These are phyloP conservation scores for Sandelia bainsii DNA, from an alignment of 2,797 vertebrate species.

Conservation along the genomic window DNA sequence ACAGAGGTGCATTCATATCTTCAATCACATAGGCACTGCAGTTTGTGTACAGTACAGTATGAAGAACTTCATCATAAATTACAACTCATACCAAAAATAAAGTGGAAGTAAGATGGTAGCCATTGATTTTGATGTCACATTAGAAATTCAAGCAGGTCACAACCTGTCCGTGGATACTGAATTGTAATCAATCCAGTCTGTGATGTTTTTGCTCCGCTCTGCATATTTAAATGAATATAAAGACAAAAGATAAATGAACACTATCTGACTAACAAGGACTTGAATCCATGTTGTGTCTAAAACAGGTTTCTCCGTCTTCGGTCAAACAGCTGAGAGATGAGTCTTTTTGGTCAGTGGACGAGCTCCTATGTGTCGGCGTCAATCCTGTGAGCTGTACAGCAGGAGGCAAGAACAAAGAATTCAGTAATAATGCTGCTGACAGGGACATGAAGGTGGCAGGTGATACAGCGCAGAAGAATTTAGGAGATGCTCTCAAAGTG, in stretches of 20 bases:
- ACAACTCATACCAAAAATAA: constrained; percentile 72
- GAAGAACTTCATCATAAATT: constrained; percentile 65
- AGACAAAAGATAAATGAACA: constrained; percentile 73
- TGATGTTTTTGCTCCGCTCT: constrained; percentile 56
- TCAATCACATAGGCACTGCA: constrained; percentile 82
- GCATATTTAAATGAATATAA: constrained; percentile 73
- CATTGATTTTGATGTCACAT: constrained; percentile 65
- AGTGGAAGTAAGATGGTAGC: constrained; percentile 47
- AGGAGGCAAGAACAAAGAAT: constrained; percentile 36
- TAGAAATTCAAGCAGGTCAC: constrained; percentile 64
- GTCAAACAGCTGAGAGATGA: constrained; percentile 67
- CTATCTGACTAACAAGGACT: constrained; percentile 67
- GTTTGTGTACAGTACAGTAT: constrained; percentile 75
- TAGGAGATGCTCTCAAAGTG: constrained; percentile 9
- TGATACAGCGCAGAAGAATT: constrained; percentile 4
- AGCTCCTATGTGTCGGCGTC: constrained; percentile 91
- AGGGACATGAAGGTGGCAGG: constrained; percentile 1
- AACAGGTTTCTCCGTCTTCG: constrained; percentile 71
- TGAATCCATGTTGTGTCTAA: constrained; percentile 68
- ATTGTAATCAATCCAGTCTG: constrained; percentile 52
- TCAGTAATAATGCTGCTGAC: constrained; percentile 23
- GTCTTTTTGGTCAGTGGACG: constrained; percentile 49
- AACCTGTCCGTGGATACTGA: constrained; percentile 55
- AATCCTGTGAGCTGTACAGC: constrained; percentile 93
- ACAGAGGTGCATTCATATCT: constrained; percentile 74